A percentile compares a stretch with the other conserved stretches of the same genome.
Evolutionary conservation across 2,888 invertebrate species (phyloP).

Genomic region (Lepidocyrtinus sp.): DNA sequence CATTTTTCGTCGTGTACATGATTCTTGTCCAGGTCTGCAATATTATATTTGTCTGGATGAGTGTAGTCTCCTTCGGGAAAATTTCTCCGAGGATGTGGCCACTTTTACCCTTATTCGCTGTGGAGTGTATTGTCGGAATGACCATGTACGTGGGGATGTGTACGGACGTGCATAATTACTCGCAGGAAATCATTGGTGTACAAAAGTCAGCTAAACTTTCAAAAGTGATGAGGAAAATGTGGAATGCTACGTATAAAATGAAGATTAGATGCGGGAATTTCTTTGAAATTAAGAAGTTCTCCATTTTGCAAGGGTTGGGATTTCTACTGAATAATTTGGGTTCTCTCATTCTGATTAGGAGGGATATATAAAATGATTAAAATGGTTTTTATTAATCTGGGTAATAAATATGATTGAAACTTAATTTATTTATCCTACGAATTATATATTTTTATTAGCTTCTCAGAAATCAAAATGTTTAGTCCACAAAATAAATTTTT

Average conservation of each 20-base stretch:
- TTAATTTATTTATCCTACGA: too few species aligned
- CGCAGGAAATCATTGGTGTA: neutral
- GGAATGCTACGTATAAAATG: neutral
- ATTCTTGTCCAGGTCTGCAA: neutral
- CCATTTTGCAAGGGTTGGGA: neutral
- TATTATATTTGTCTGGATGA: neutral
- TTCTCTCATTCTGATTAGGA: neutral
- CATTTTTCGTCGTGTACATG: conserved; percentile 3
- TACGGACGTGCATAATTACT: neutral
- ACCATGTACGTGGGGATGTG: neutral
- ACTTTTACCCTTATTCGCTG: neutral
- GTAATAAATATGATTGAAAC: too few species aligned
- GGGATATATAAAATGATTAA: too few species aligned
- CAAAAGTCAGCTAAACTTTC: neutral
- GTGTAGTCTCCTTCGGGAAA: neutral
- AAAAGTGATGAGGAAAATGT: neutral
- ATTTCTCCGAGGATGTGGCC: neutral
- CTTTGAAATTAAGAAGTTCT: neutral
- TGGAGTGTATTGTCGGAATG: neutral
- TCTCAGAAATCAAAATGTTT: too few species aligned
- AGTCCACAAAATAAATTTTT: too few species aligned
- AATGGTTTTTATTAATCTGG: too few species aligned
- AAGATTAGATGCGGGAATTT: neutral
- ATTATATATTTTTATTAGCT: too few species aligned
- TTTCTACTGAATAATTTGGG: neutral